Conservation (phyloP, 35 echinoderm and acorn worm species). For the Apostichopus japonicus region DNA sequence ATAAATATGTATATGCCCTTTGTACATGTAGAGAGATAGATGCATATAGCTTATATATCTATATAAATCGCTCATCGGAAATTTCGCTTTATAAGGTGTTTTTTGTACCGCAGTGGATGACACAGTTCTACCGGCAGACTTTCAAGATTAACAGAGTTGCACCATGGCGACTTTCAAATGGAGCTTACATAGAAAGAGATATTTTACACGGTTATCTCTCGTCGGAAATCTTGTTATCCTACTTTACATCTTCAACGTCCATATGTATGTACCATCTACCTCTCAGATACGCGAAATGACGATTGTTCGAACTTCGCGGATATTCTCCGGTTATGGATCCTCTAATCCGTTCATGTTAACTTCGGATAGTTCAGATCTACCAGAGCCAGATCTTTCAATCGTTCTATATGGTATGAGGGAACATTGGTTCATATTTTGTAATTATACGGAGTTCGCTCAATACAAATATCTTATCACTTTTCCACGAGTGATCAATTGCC, state of each 20-base stretch:
- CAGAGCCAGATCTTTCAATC: not conserved
- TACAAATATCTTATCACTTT: constrained; percentile 53
- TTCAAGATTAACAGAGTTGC: too few species aligned
- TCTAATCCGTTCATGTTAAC: not conserved
- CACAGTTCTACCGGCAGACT: too few species aligned
- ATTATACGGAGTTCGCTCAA: constrained; percentile 43
- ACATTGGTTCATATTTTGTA: constrained; percentile 53
- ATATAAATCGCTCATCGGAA: too few species aligned
- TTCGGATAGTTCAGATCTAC: not conserved
- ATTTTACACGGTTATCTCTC: constrained; percentile 7
- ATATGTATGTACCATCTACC: constrained; percentile 22
- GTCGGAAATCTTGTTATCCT: constrained; percentile 26
- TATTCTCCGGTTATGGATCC: constrained; percentile 12
- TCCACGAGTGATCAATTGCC: constrained; percentile 9
- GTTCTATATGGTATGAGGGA: constrained; percentile 49
- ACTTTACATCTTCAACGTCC: constrained; percentile 25
- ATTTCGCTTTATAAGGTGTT: too few species aligned
- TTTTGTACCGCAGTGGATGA: too few species aligned
- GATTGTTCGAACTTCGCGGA: constrained; percentile 28
- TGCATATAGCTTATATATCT: too few species aligned
- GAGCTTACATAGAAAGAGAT: not conserved
- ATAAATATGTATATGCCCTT: too few species aligned
- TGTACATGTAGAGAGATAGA: too few species aligned
- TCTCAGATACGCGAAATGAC: not conserved
- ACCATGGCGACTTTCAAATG: not conserved